These are phyloP conservation scores for Drosophila peninsularis DNA, from an alignment of 2,888 invertebrate genomes.

Conservation along the genomic window DNA sequence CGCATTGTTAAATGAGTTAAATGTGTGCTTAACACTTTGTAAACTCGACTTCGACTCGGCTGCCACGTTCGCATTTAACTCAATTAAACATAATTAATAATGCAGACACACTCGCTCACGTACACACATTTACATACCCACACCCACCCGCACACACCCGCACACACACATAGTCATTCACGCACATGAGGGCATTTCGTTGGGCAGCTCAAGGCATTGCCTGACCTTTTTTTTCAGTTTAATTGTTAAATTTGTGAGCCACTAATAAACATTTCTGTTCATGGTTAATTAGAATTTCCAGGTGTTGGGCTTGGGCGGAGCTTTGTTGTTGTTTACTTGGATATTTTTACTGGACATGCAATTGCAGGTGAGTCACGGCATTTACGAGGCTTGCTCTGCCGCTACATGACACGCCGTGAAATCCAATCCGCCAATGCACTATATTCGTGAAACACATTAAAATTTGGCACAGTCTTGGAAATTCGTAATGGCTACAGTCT, in stretches of 20 bases:
- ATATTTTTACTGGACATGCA: conserved; percentile 15
- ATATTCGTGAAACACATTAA: conserved; percentile 5
- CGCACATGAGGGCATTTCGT: conserved; percentile 20
- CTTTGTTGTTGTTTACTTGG: not conserved
- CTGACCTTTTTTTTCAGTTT: conserved; percentile 42
- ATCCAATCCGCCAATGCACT: conserved; percentile 12
- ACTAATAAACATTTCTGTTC: conserved; percentile 12
- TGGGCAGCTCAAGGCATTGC: conserved; percentile 25
- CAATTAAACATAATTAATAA: conserved; percentile 72
- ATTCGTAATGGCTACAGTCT: conserved; percentile 5
- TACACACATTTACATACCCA: conserved; percentile 24
- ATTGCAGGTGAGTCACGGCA: conserved; percentile 32
- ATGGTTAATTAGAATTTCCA: conserved; percentile 52
- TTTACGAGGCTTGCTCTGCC: conserved; percentile 5
- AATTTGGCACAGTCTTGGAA: not conserved
- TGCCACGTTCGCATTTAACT: conserved; percentile 54
- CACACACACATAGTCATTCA: conserved; percentile 8
- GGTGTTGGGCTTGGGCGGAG: conserved; percentile 23
- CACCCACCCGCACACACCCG: conserved; percentile 12
- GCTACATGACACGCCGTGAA: conserved; percentile 2
- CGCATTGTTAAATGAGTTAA: conserved; percentile 23
- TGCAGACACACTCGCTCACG: conserved; percentile 31
- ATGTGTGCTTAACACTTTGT: conserved; percentile 60
- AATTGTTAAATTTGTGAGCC: conserved; percentile 13
- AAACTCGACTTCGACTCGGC: conserved; percentile 45